Base-by-base conservation (phyloP, 2,113 vertebrate genomes). In the Dromiciops gliroides region DNA sequence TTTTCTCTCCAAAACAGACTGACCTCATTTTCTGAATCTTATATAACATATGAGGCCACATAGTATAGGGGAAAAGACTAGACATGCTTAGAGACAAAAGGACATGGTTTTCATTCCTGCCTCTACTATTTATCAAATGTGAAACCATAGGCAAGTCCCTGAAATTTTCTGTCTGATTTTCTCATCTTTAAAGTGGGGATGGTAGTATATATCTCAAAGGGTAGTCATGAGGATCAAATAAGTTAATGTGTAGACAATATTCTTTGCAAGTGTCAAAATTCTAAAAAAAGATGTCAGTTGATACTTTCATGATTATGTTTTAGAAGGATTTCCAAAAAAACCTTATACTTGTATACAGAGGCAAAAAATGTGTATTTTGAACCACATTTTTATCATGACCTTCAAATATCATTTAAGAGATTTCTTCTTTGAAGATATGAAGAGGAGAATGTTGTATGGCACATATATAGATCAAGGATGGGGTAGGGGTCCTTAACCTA, bases 361-460 rank as follows among this genome's bases (percentile, higher is more conserved):
- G 83, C 91, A 9, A 6, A 6, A 67, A n/a, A 92, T 92, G 28
- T 51, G 83, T 25, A 91, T 7, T 51, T 95, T 90, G 83, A 94
- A 88, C n/a, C 9, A 90, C 50, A 91, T 91, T 91, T 91, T 96
- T 92, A 3, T 92, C 93, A 88, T 50, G 83, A 75, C 1, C 8
- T 83, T 90, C 26, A 50, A 90, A 89, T 91, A 19, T 90, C 89
- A 75, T 91, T 50, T 90, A 3, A 67, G 1, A 44, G 88, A 89
- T n/a, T 31, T 60, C 0, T 51, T 91, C 89, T 6, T 22, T n/a
- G n/a, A n/a, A n/a, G n/a, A n/a, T n/a, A n/a, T n/a, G n/a, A 48
- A 26, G 14, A 22, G 4, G 14, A 23, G n/a, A 83, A 83, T 8
- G 19, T 44, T 44, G n/a, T n/a, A 8, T 83, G 44, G n/a, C n/a